Evolutionary conservation across 2,113 vertebrate genomes (phyloP), one percentile per base, ranked within the genome.

Genomic region (Myrmophylax atrothorax): DNA sequence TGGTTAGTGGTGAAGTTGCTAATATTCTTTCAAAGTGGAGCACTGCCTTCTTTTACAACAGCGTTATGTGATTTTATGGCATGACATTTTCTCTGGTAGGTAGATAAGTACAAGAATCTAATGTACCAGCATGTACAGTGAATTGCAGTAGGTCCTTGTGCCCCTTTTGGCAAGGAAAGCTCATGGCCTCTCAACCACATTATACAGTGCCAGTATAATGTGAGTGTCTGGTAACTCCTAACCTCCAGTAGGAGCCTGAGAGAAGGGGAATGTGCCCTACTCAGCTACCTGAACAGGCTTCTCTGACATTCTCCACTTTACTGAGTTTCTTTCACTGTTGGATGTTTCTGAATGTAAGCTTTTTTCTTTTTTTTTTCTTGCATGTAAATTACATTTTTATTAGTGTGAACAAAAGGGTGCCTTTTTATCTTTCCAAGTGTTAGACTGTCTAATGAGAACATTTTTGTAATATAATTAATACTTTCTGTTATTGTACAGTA

Each of bases 371-470:
- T 14, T 14, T 24, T 49, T 55, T 76, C 81, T 90, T 76, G 3
- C 12, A 28, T 38, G 7, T 42, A 66, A 69, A 66, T 88, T 50
- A 28, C 5, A 7, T 44, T 90, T 90, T 67, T 89, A 35, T 40
- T 74, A 19, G 16, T 62, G n/a, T 92, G 46, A 91, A 44, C 62
- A 76, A 76, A 89, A 89, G 31, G 22, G 3, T 6, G 2, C 20
- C 18, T 60, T 67, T 90, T 86, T 38, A 26, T 75, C 19, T 94
- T 93, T 60, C 66, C 28, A 58, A 55, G 18, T 76, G 20, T 53
- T 84, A 62, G 28, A 40, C 15, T 76, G 76, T 91, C 60, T 79
- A 67, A 72, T 84, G 66, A 94, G 40, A 84, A 44, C 6, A 53
- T n/a, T 84, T 74, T 72, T 17, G 22, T 46, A 85, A 40, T 82